Base-by-base conservation (phyloP, 2,888 invertebrate species). In the Lathronympha strigana region DNA sequence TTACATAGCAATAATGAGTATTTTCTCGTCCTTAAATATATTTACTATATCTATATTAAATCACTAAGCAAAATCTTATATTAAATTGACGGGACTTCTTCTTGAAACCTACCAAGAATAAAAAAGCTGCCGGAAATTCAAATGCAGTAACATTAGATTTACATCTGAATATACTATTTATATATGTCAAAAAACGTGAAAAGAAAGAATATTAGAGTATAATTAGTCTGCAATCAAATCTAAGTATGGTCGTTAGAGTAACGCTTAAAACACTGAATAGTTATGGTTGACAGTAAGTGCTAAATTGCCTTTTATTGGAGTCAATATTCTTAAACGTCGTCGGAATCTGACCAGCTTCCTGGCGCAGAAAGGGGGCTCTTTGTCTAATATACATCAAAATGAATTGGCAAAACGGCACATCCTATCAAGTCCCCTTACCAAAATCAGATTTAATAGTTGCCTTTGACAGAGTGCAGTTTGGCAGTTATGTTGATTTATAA, bases 321-420 rank as follows among this genome's bases (percentile, higher is more conserved):
- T 68, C 71, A 68, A 69, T 68, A 71, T 72, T 78, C 78, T 79
- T 79, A 73, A 72, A 70, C 51, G 53, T 69, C 71, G 75, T 77
- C 69, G 69, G 72, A 74, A 76, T 81, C 80, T 80, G 74, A 78
- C 80, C 80, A 79, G 77, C 83, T 78, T 87, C 86, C 88, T 86
- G 87, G 81, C 73, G 80, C 72, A 80, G 83, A 84, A 82, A 81
- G 82, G 86, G 85, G 81, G 73, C 73, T 63, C 66, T 68, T 70
- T 66, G 66, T 68, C 69, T 67, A n/a, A n/a, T n/a, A 66, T 71
- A 71, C 69, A 68, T 66, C 72, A 79, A 83, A 64, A 76, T 80
- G 78, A 86, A 84, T 87, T 88, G 87, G 80, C 84, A 84, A 84
- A 86, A 86, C 81, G 77, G 79, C 78, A 81, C 82, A 83, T 88